Conservation (phyloP, 2,888 invertebrate species). For the Blastobasis lacticolella region DNA sequence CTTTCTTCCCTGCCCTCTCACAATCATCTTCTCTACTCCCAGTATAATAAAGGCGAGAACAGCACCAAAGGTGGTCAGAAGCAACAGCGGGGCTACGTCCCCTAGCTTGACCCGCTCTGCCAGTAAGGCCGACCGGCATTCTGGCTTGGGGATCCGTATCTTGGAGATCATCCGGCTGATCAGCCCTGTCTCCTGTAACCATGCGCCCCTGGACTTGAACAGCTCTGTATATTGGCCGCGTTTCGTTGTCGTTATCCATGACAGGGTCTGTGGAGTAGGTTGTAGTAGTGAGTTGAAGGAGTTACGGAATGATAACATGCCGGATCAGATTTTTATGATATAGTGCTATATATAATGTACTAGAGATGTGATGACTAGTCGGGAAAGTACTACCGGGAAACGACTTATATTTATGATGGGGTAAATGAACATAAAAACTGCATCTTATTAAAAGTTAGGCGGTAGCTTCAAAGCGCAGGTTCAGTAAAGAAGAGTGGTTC, state of each 20-base stretch:
- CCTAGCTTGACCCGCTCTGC: slow-evolving; percentile 52
- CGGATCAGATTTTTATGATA: neutral
- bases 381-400: no score
- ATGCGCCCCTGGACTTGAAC: slow-evolving; percentile 32
- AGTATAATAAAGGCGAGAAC: slow-evolving; percentile 35
- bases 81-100: slow-evolving; percentile 41
- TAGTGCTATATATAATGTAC: no score
- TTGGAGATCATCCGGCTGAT: slow-evolving; percentile 32
- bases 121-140: slow-evolving; percentile 45
- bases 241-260: slow-evolving; percentile 39
- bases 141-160: slow-evolving; percentile 33
- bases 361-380: no score
- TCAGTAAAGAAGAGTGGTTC: neutral
- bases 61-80: slow-evolving; percentile 28
- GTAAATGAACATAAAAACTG: no score
- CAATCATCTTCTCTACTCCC: slow-evolving; percentile 25
- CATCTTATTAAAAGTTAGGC: no score
- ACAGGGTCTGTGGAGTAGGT: slow-evolving; percentile 24
- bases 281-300: neutral
- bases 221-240: slow-evolving; percentile 42
- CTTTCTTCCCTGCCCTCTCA: neutral
- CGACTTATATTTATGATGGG: no score
- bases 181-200: slow-evolving; percentile 48
- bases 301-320: neutral
- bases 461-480: no score